Percentiles rank a stretch among this genome's conserved stretches.
Evolutionary conservation across 92 coral and sea anemone species (phyloP).

Genomic region (Porites lobata): DNA sequence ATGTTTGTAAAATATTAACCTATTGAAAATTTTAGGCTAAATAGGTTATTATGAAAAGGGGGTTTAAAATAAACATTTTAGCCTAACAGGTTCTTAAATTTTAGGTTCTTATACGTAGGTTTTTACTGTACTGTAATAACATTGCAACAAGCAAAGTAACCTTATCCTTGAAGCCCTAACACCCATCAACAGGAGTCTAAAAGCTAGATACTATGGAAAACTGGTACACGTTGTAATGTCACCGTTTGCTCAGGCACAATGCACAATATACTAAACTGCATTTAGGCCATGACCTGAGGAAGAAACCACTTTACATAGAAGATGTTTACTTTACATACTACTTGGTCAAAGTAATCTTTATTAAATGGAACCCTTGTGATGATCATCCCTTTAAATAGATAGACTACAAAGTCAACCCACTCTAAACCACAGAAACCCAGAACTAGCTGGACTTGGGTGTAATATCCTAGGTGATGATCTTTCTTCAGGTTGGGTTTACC

Average conservation of each 20-base stretch:
- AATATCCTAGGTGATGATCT: too few relatives aligned
- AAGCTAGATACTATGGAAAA: too few relatives aligned
- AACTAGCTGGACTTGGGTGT: slow-evolving; percentile 64
- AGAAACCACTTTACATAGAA: slow-evolving; percentile 47
- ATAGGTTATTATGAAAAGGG: too few relatives aligned
- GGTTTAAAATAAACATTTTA: too few relatives aligned
- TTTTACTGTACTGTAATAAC: too few relatives aligned
- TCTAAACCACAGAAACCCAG: slow-evolving; percentile 51
- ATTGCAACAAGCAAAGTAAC: too few relatives aligned
- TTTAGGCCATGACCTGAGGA: slow-evolving; percentile 12
- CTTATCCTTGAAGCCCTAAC: too few relatives aligned
- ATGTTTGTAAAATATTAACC: not conserved
- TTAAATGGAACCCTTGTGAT: slow-evolving; percentile 52
- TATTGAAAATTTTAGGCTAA: too few relatives aligned
- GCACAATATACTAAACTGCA: not conserved
- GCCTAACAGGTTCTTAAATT: too few relatives aligned
- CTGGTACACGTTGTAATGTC: too few relatives aligned
- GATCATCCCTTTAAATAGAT: slow-evolving; percentile 38
- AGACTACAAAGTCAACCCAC: slow-evolving; percentile 58
- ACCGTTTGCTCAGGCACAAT: not conserved
- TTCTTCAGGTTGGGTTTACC: slow-evolving; percentile 10
- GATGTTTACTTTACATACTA: slow-evolving; percentile 33
- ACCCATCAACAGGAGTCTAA: too few relatives aligned
- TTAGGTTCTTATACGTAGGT: too few relatives aligned
- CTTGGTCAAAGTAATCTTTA: slow-evolving; percentile 37